Base-by-base conservation (phyloP, 2,888 invertebrate genomes). In the Creontiades dilutus region DNA sequence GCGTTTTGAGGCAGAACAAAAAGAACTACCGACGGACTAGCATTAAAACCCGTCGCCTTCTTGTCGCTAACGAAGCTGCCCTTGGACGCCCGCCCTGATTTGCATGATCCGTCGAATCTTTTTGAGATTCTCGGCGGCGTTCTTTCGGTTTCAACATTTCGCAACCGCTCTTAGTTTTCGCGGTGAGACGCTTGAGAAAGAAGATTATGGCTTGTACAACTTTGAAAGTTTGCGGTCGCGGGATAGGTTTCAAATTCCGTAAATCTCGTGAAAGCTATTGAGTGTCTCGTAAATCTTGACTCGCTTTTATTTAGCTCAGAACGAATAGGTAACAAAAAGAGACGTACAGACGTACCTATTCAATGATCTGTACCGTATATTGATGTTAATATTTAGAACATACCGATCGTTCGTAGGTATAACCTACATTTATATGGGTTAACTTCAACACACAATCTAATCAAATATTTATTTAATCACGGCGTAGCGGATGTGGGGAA, bases 61-160 rank as follows among this genome's bases (percentile, higher is more conserved):
- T 27, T 7, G 68, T 27, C 7, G 68, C 68, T 68, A 68, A 68
- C 23, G 68, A 68, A 68, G 19, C 23, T 13, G 68, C 68, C 68
- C 68, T 68, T 68, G 68, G 68, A 68, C 68, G 23, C 68, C 9
- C 68, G 68, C 68, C 68, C 68, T 68, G 27, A 68, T 68, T 68
- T 68, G 68, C 68, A 68, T 68, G 23, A 61, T 61, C 27, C 23
- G 19, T 68, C 23, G 7, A 68, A 68, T 68, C 68, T 68, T 23
- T 68, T 68, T 0, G 23, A 23, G 11, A 5, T 68, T 23, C 68
- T 12, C 0, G 12, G 23, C 68, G 68, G 11, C 68, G 23, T 68
- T 68, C 27, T 9, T 27, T 68, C 68, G 27, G 23, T 68, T 68
- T 68, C 68, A 23, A 68, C 23, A n/a, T 68, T 68, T 68, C 13